Percentiles rank a stretch among this genome's conserved stretches.
Conservation (phyloP, 2,797 vertebrate genomes). For the Emys orbicularis region DNA sequence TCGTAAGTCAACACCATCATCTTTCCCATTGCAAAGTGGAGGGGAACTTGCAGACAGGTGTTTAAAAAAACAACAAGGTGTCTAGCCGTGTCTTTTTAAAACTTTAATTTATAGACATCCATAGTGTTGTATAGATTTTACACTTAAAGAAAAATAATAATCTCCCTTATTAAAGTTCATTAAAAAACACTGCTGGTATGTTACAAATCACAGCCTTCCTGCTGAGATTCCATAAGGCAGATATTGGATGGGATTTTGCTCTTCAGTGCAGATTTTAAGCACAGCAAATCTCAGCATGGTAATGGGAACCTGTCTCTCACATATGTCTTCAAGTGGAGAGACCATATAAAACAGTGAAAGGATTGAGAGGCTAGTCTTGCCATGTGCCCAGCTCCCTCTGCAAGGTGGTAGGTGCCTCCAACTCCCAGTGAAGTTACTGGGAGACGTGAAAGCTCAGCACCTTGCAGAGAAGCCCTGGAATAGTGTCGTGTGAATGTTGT, state of each 20-base stretch:
- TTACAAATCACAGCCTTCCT: not conserved
- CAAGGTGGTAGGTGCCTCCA: not conserved
- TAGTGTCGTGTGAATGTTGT: not conserved
- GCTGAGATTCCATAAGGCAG: not conserved
- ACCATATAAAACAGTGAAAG: not conserved
- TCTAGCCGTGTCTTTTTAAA: accelerated
- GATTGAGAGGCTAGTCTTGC: too few relatives aligned
- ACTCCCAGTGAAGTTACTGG: not conserved
- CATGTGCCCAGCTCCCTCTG: not conserved
- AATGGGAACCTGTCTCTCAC: not conserved
- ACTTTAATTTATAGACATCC: not conserved
- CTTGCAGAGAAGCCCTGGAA: not conserved
- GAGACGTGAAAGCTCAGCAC: not conserved
- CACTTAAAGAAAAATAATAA: not conserved
- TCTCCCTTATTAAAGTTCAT: not conserved
- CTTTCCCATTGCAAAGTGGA: not conserved
- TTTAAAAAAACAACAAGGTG: not conserved
- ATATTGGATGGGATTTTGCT: not conserved
- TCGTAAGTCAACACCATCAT: not conserved
- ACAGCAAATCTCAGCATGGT: not conserved
- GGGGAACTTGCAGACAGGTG: not conserved
- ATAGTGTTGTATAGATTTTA: not conserved
- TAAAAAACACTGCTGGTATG: not conserved
- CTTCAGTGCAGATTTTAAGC: not conserved
- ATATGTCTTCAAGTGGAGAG: not conserved